A percentile compares a stretch with the other conserved stretches of the same genome.
These are phyloP conservation scores for Nyctibius grandis DNA, from an alignment of 2,797 vertebrate genomes.

Conservation along the genomic window DNA sequence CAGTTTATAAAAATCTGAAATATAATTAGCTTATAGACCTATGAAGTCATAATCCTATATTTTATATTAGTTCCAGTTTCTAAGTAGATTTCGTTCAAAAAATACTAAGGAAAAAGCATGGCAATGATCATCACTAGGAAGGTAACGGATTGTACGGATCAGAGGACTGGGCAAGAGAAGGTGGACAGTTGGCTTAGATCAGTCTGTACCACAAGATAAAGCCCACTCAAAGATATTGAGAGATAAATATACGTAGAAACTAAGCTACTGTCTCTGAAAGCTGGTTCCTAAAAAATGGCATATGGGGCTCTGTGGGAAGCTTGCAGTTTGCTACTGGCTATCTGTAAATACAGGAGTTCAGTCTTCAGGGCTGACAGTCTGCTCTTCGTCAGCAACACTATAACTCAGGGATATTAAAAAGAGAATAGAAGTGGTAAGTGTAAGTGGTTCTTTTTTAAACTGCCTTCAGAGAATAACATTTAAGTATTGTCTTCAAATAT, in stretches of 20 bases:
- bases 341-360: neutral
- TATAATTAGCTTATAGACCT: neutral
- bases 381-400: neutral
- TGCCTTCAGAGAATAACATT: neutral
- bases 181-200: neutral
- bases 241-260: neutral
- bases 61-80: neutral
- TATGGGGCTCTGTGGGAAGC: constrained; percentile 11
- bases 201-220: neutral
- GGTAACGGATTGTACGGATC: neutral
- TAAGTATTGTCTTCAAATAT: neutral
- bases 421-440: neutral
- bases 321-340: neutral
- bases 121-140: neutral
- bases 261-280: neutral
- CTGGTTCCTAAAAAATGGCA: neutral
- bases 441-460: constrained; percentile 36
- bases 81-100: neutral
- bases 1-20: neutral
- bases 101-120: neutral
- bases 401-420: neutral
- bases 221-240: neutral
- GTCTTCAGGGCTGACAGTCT: neutral
- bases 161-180: neutral
- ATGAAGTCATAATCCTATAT: neutral